Evolutionary conservation across 2,888 invertebrate genomes (phyloP).

Genomic region (Himalopsyche tibetana): DNA sequence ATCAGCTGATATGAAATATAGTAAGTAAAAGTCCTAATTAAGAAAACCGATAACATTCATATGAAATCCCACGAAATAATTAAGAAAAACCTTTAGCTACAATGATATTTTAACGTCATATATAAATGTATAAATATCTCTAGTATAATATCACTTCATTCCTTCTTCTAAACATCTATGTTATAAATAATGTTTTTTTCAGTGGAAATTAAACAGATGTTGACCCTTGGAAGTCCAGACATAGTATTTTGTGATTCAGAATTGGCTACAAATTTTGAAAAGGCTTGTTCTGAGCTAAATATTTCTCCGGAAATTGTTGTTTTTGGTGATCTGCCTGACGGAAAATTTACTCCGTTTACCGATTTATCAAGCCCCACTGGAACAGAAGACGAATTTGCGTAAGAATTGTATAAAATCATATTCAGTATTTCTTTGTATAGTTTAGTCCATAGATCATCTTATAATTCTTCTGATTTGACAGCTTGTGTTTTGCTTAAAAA

Average conservation of each 20-base stretch:
- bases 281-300: slow-evolving; percentile 65
- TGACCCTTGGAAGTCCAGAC: slow-evolving; percentile 68
- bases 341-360: not conserved
- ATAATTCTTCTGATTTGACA: no score
- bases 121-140: not conserved
- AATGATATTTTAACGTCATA: no score
- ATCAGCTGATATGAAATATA: slow-evolving; percentile 67
- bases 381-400: slow-evolving; percentile 15
- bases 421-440: not conserved
- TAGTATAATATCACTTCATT: no score
- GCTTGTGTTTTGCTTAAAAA: not conserved
- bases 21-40: slow-evolving; percentile 51
- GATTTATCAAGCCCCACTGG: slow-evolving; percentile 20
- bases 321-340: not conserved
- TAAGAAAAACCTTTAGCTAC: no score
- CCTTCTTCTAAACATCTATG: no score
- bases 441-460: not conserved
- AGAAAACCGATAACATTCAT: no score
- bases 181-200: slow-evolving; percentile 9
- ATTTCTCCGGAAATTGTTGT: slow-evolving; percentile 60
- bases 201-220: slow-evolving; percentile 67
- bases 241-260: slow-evolving; percentile 68
- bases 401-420: not conserved
- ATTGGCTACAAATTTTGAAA: slow-evolving; percentile 67
- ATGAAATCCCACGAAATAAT: no score